These are phyloP conservation scores for Callimorpha dominula DNA, from an alignment of 2,888 invertebrate species.

Conservation along the genomic window DNA sequence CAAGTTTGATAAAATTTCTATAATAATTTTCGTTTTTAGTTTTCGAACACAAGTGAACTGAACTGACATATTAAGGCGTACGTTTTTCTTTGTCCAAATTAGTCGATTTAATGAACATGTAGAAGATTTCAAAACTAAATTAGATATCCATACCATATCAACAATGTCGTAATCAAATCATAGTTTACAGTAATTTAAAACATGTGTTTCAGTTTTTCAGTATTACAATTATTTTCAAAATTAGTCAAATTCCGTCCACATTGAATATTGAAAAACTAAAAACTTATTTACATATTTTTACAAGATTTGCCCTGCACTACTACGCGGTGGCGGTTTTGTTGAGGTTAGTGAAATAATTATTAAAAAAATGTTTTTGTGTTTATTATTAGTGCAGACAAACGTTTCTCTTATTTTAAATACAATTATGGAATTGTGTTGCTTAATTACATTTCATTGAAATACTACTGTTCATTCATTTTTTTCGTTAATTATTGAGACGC, in stretches of 20 bases:
- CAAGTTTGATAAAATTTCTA: background rate
- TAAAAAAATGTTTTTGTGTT: conserved; percentile 64
- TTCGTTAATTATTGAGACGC: conserved; percentile 71
- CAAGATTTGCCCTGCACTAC: conserved; percentile 53
- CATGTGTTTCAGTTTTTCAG: no score
- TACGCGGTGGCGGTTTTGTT: conserved; percentile 76
- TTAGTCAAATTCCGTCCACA: no score
- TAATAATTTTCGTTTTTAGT: background rate
- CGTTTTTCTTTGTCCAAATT: background rate
- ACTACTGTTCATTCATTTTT: conserved; percentile 71
- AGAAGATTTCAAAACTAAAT: no score
- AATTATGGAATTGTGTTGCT: conserved; percentile 28
- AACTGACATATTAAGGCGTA: background rate
- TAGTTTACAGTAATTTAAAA: no score
- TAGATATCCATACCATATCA: no score
- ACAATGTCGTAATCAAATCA: no score
- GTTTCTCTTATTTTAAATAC: conserved; percentile 19
- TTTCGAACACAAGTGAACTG: background rate
- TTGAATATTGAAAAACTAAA: no score
- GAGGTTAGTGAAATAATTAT: conserved; percentile 78
- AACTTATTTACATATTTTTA: background rate
- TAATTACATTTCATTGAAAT: conserved; percentile 36
- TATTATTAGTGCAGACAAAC: conserved; percentile 44
- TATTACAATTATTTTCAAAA: no score
- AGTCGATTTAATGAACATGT: background rate